phyloP scores from a whole-genome alignment of 2,113 vertebrate species.

The Nesoenas mayeri region DNA sequence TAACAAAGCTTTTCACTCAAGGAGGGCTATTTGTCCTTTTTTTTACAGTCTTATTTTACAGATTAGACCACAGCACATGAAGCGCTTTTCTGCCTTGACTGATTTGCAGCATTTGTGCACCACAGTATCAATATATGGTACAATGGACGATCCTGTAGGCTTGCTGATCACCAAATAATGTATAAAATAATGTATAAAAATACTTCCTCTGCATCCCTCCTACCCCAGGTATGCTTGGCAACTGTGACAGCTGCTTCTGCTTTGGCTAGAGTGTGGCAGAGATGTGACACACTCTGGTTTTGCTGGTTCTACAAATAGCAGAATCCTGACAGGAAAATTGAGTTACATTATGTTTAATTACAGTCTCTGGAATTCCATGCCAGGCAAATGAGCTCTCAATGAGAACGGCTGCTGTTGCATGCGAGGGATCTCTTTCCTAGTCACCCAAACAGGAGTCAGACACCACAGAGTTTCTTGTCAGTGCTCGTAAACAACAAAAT shows the following conservation, averaged over 20 bases:
- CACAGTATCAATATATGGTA: neutral
- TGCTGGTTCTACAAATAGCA: constrained; percentile 52
- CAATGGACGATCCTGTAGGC: neutral
- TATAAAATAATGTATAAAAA: neutral
- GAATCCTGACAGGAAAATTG: constrained; percentile 60
- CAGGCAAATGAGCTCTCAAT: constrained; percentile 47
- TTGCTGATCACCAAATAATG: neutral
- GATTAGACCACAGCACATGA: neutral
- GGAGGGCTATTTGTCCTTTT: neutral
- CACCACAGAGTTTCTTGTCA: neutral
- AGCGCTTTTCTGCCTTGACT: neutral
- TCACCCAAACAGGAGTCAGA: constrained; percentile 27
- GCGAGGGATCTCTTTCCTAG: constrained; percentile 23
- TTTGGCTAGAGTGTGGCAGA: constrained; percentile 46
- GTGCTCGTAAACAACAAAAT: neutral
- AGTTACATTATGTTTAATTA: constrained; percentile 58
- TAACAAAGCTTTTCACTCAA: neutral
- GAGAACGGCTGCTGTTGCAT: neutral
- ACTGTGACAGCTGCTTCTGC: constrained; percentile 21
- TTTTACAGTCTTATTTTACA: neutral
- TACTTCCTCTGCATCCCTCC: neutral
- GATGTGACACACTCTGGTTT: constrained; percentile 33
- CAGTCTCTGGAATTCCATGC: constrained; percentile 51
- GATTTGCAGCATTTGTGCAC: neutral
- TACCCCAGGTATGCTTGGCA: neutral